These are phyloP conservation scores for Tortricodes alternella DNA, from an alignment of 2,888 invertebrate genomes.

Conservation along the genomic window DNA sequence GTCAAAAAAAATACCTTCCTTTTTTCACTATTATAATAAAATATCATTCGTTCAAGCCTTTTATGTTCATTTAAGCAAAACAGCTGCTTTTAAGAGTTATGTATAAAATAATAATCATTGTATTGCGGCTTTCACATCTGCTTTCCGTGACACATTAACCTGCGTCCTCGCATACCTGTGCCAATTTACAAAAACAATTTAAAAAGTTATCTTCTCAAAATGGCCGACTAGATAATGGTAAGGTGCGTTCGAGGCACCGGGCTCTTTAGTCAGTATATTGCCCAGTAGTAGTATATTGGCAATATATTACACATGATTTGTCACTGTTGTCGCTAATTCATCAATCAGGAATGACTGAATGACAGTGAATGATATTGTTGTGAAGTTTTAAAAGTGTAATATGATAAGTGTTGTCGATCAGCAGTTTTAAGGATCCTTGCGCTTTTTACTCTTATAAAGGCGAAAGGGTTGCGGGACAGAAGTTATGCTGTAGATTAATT, in stretches of 20 bases:
- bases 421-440: too few species aligned
- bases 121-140: conserved; percentile 22
- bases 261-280: conserved; percentile 43
- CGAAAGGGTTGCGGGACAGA: too few species aligned
- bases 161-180: conserved; percentile 22
- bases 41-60: conserved; percentile 1
- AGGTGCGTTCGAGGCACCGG: conserved; percentile 49
- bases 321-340: conserved; percentile 45
- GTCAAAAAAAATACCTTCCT: background rate
- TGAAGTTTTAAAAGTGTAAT: conserved; percentile 23
- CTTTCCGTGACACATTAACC: conserved; percentile 20
- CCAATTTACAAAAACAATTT: conserved; percentile 28
- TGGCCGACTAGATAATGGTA: conserved; percentile 36
- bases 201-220: conserved; percentile 28
- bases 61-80: conserved; percentile 24
- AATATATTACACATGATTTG: conserved; percentile 33
- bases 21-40: background rate
- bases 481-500: too few species aligned
- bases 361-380: conserved; percentile 21
- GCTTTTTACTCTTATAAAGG: too few species aligned
- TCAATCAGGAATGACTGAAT: conserved; percentile 35
- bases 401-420: conserved; percentile 17
- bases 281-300: conserved; percentile 12
- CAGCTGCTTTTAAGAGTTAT: conserved; percentile 24
- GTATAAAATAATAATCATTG: conserved; percentile 28